Evolutionary conservation across 2,113 vertebrate genomes (phyloP).

Genomic region (Pseudopipra pipra): DNA sequence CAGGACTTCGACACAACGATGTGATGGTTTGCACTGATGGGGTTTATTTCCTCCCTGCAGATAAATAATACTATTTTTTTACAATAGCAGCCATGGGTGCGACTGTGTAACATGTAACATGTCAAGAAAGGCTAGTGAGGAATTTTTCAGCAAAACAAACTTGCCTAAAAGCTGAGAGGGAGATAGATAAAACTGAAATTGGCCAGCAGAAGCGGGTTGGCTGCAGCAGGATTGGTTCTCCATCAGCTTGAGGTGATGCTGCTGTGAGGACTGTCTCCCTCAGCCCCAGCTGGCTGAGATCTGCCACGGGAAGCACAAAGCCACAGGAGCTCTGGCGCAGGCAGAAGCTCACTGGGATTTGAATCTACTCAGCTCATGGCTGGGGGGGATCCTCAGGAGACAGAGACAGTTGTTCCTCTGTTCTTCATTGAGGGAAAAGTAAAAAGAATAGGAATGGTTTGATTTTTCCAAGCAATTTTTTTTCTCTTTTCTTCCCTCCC

Average conservation of each 20-base stretch:
- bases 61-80: background rate
- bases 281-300: background rate
- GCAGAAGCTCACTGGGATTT: background rate
- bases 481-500: background rate
- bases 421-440: background rate
- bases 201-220: background rate
- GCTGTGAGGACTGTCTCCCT: background rate
- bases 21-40: background rate
- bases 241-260: accelerated
- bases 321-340: accelerated
- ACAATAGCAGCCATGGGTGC: background rate
- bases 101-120: background rate
- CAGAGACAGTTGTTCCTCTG: background rate
- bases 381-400: conserved; percentile 12
- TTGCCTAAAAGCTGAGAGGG: background rate
- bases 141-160: background rate
- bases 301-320: background rate
- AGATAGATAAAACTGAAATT: background rate
- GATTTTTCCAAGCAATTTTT: background rate
- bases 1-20: background rate
- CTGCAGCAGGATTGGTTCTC: background rate
- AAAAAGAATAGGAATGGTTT: background rate
- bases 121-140: background rate
- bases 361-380: background rate
- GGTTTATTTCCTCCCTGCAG: background rate